Conservation (phyloP, 2,797 vertebrate species). For the Bucorvus abyssinicus region DNA sequence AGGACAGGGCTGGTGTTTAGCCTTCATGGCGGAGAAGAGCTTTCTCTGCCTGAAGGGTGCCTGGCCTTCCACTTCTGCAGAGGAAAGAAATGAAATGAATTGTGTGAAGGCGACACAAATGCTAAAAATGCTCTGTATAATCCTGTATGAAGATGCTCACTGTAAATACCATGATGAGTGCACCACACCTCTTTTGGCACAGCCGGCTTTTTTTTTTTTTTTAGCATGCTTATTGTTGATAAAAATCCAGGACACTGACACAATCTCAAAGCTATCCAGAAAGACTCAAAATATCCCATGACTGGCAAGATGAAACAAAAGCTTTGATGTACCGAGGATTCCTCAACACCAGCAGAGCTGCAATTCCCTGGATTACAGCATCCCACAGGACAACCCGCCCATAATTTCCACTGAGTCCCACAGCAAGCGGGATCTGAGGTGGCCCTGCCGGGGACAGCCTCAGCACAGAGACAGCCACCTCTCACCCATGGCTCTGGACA, state of each 20-base stretch:
- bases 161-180: neutral
- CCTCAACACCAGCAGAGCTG: neutral
- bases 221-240: neutral
- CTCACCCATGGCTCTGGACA: rapidly evolving
- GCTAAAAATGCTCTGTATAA: neutral
- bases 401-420: neutral
- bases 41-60: neutral
- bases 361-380: neutral
- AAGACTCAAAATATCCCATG: neutral
- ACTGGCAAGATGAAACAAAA: neutral
- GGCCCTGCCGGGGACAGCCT: neutral
- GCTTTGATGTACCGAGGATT: neutral
- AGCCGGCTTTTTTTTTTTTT: neutral
- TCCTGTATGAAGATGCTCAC: neutral
- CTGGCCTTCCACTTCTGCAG: neutral
- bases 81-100: neutral
- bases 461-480: neutral
- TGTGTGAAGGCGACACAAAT: neutral
- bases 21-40: neutral
- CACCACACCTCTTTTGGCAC: neutral
- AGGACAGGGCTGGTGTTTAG: neutral
- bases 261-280: neutral
- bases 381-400: neutral
- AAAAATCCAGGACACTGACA: conserved; percentile 21
- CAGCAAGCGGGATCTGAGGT: neutral